phyloP scores from a whole-genome alignment of 2,113 vertebrate genomes.

The Oostethus manadensis region DNA sequence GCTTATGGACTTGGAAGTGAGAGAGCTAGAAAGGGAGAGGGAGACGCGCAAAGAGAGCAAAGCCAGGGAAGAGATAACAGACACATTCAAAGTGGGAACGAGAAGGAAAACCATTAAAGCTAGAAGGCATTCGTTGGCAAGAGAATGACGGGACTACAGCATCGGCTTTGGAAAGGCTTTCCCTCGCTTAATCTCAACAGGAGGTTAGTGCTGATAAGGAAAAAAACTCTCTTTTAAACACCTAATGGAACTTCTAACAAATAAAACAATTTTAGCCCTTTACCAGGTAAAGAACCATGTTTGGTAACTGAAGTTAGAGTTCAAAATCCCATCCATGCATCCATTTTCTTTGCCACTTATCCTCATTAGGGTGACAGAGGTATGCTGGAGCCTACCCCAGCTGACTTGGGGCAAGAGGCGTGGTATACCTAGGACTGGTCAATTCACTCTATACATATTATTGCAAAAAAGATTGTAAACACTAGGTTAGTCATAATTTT shows the following conservation, averaged over 20 bases:
- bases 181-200: conserved; percentile 29
- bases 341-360: too few species aligned
- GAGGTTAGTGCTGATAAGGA: conserved; percentile 28
- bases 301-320: background rate
- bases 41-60: background rate
- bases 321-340: too few species aligned
- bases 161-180: conserved; percentile 39
- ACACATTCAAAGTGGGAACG: background rate
- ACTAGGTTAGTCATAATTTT: too few species aligned
- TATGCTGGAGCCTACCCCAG: too few species aligned
- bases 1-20: conserved; percentile 11
- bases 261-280: conserved; percentile 14
- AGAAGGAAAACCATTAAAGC: conserved; percentile 7
- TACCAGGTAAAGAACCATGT: conserved; percentile 16
- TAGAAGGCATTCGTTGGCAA: background rate
- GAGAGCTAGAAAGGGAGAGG: background rate
- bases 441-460: too few species aligned
- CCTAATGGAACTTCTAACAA: background rate
- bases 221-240: conserved; percentile 20
- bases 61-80: conserved; percentile 1
- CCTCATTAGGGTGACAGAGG: too few species aligned
- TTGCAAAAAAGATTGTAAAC: too few species aligned
- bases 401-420: too few species aligned
- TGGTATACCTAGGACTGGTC: too few species aligned
- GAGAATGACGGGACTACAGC: conserved; percentile 23